Base-by-base conservation (phyloP, 2,797 vertebrate species). In the Thaleichthys pacificus region DNA sequence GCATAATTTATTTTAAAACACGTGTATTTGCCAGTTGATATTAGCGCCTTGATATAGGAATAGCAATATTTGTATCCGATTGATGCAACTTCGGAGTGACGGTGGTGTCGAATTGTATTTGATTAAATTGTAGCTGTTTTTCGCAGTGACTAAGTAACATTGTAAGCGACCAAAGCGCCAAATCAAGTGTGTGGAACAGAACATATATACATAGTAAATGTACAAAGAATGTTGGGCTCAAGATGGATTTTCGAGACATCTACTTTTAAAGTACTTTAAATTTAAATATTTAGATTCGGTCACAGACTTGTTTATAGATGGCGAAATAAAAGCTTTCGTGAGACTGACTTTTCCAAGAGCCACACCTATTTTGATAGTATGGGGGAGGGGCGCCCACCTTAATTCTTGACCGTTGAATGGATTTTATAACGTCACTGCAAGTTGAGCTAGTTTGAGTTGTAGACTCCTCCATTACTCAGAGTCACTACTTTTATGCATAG, bases 361-460 rank as follows among this genome's bases (percentile, higher is more conserved):
- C 84, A 86, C 84, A 82, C 84, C 84, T 86, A 35, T 69, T 70
- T 72, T 68, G 65, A 54, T 61, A 72, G 68, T 26, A 56, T 72
- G 74, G 80, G 83, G 82, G 80, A 79, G 67, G 82, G 73, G 80
- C 71, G 49, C 1, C 28, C 24, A 82, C 72, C 69, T 79, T 67
- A 56, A 47, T 73, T 64, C 42, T 56, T 38, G 51, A 49, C 19
- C 38, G 22, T 30, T 74, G 28, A 61, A 17, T 75, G 66, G 61
- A 62, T 76, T 68, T 61, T 35, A 14, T 30, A 26, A 6, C 47
- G 49, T 76, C 64, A 66, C 68, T 68, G 47, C 6, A 73, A 73
- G 28, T 28, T 54, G 61, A 66, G 14, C 14, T 54, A 4, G 5
- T 66, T 32, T 32, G 30, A 38, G 65, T 54, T 0, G 51, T 17